Evolutionary conservation across 2,888 invertebrate genomes (phyloP).

Genomic region (Lepidocyrtoides sp.): DNA sequence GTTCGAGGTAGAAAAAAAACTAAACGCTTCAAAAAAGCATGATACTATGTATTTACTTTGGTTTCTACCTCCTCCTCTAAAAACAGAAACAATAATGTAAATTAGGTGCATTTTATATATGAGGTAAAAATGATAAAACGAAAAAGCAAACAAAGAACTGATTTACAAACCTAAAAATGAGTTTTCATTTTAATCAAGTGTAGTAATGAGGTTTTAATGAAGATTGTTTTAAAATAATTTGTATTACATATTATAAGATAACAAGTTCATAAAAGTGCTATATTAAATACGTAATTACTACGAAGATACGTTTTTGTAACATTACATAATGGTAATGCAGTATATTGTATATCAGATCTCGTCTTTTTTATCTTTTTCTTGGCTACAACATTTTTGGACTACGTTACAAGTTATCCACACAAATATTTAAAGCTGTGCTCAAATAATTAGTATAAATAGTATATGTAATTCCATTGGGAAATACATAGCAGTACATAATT

Average conservation of each 20-base stretch:
- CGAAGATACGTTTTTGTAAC: not conserved
- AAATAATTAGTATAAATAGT: constrained; percentile 28
- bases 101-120: not conserved
- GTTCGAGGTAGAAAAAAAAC: no score
- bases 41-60: no score
- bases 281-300: not conserved
- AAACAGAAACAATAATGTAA: not conserved
- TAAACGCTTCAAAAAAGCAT: no score
- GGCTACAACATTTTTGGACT: constrained; percentile 56
- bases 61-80: no score
- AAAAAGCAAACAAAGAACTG: not conserved
- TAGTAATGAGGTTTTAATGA: constrained; percentile 48
- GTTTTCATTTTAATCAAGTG: not conserved
- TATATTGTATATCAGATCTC: constrained; percentile 60
- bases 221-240: constrained; percentile 20
- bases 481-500: constrained; percentile 7
- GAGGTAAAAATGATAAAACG: constrained; percentile 6
- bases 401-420: constrained; percentile 58
- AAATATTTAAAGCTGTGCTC: constrained; percentile 71
- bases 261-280: constrained; percentile 22
- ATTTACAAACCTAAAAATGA: constrained; percentile 18
- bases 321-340: not conserved
- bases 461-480: constrained; percentile 3
- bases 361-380: constrained; percentile 51
- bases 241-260: constrained; percentile 7